Percentiles rank a stretch among this genome's conserved stretches.
phyloP scores from a whole-genome alignment of 2,888 invertebrate species.

The Cosmorhoe ocellata region DNA sequence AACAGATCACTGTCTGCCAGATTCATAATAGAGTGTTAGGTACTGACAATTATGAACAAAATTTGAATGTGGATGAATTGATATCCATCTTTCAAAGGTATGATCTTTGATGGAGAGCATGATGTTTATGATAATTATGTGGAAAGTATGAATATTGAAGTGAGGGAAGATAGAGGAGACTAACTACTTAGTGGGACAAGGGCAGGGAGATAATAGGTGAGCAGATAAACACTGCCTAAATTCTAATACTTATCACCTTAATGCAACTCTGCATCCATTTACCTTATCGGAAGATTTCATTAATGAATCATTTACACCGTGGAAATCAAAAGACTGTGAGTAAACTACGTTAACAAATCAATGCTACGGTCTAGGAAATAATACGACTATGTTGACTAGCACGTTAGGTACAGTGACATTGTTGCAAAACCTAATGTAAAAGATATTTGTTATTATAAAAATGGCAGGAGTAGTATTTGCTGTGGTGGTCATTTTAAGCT shows the following conservation, averaged over 20 bases:
- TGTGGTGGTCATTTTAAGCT: neutral
- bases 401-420: neutral
- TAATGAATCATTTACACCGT: conserved; percentile 6
- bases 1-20: no score
- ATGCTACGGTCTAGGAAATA: conserved; percentile 6
- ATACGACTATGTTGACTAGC: neutral
- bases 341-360: conserved; percentile 8
- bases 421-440: neutral
- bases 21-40: no score
- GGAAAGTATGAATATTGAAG: no score
- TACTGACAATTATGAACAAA: no score
- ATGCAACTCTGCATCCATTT: neutral
- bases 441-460: neutral
- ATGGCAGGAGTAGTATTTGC: neutral
- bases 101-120: no score
- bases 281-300: conserved; percentile 20
- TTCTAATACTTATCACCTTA: neutral
- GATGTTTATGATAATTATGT: no score
- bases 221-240: no score
- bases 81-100: no score
- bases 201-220: no score
- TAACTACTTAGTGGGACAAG: no score
- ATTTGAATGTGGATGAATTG: no score
- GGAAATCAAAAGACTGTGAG: conserved; percentile 8
- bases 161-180: no score